Base-by-base conservation (phyloP, 1,140 invertebrate species). In the Euura saliciscinereae region DNA sequence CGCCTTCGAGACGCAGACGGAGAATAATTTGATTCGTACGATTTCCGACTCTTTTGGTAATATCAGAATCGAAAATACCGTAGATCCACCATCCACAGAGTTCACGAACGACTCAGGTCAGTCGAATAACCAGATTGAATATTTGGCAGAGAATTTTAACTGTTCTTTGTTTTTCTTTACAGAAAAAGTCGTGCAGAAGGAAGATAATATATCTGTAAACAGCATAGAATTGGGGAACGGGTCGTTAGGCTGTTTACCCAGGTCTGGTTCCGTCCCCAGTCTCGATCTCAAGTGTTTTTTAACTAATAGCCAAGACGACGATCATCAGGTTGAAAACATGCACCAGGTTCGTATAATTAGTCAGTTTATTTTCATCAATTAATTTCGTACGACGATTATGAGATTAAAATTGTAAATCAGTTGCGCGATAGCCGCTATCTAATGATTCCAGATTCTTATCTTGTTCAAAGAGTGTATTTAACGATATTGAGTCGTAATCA, bases 201-300 rank as follows among this genome's bases (percentile, higher is more conserved):
- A 87, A 76, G 86, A 88, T 80, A 78, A 78, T 66, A 78, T 86
- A 74, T 88, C 84, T 65, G 78, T 87, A 45, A 86, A 84, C 77
- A 87, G 84, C 78, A 80, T 86, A 81, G 81, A 89, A 74, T 77
- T 87, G 68, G 79, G 74, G 44, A 83, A 82, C 76, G 77, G 72
- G 70, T 73, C 79, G 68, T 65, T 79, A 6, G 81, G 80, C 74
- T 77, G 80, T 75, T 80, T 88, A 74, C 85, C 85, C 78, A 76
- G 87, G 73, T 88, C 87, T 74, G 85, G 84, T 73, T 89, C 88
- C 69, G 84, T 89, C 71, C 86, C 85, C 68, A 89, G 88, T 76
- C 83, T 89, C 73, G 87, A 89, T 83, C 81, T 89, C 70, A 89
- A 89, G 74, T 85, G 77, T 72, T 83, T 85, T 74, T 77, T 86